Conservation (phyloP, 1,140 invertebrate species). For the Kradibia gibbosae region DNA sequence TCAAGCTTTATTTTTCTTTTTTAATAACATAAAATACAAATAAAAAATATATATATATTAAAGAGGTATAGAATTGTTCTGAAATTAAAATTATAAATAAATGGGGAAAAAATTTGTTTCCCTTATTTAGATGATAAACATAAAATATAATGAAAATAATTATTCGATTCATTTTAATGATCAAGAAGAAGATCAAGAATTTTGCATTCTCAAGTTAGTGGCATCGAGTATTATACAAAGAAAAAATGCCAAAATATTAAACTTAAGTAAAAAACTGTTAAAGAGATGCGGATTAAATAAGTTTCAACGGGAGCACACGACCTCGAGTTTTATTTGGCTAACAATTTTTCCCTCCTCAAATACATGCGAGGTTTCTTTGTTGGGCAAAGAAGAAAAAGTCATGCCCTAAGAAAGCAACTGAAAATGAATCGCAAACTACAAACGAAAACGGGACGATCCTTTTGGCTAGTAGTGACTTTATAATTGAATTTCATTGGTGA, state of each 20-base stretch:
- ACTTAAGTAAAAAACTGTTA: too few relatives aligned
- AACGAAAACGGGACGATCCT: not conserved
- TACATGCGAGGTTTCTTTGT: not conserved
- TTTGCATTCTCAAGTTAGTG: too few relatives aligned
- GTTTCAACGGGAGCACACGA: too few relatives aligned
- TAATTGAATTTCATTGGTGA: not conserved
- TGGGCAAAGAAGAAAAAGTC: not conserved
- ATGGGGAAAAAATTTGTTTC: not conserved
- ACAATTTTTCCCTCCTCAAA: too few relatives aligned
- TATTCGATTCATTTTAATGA: too few relatives aligned
- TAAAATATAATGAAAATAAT: too few relatives aligned
- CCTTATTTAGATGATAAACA: too few relatives aligned
- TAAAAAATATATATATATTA: not conserved
- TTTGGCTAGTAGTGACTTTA: not conserved
- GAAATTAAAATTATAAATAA: not conserved
- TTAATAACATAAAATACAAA: not conserved
- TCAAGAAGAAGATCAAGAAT: too few relatives aligned
- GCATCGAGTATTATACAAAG: too few relatives aligned
- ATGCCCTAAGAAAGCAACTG: not conserved
- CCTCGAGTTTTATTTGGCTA: too few relatives aligned
- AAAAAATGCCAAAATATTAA: too few relatives aligned
- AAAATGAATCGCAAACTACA: not conserved
- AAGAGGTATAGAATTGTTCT: not conserved
- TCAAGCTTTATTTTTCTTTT: not conserved
- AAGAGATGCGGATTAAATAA: too few relatives aligned